phyloP scores from a whole-genome alignment of 2,888 invertebrate species.

The Parapristionchus giblindavisi region DNA sequence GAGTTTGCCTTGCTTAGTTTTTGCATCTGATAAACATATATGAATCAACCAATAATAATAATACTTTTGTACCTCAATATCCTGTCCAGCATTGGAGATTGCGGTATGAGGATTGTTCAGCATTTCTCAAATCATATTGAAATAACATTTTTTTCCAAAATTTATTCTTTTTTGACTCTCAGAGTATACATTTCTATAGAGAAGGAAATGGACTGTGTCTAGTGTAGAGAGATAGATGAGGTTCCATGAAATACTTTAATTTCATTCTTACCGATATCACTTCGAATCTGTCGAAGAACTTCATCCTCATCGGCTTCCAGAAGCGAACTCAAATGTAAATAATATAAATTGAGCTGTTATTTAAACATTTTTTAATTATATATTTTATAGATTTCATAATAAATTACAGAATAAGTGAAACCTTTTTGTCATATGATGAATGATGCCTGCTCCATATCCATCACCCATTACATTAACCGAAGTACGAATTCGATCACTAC shows the following conservation, averaged over 20 bases:
- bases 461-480: slow-evolving; percentile 68
- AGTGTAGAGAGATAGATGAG: not conserved
- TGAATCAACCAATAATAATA: not conserved
- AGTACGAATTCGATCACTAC: slow-evolving; percentile 67
- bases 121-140: slow-evolving; percentile 37
- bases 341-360: slow-evolving; percentile 27
- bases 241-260: not conserved
- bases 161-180: too few species aligned
- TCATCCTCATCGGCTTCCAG: slow-evolving; percentile 67
- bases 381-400: not conserved
- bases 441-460: slow-evolving; percentile 69
- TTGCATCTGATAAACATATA: not conserved
- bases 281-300: slow-evolving; percentile 63
- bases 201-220: too few species aligned
- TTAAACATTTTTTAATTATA: not conserved
- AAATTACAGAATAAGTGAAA: not conserved
- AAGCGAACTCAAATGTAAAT: slow-evolving; percentile 44
- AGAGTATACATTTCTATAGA: too few species aligned
- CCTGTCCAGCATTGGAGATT: not conserved
- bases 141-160: too few species aligned
- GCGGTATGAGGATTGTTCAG: slow-evolving; percentile 23
- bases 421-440: slow-evolving; percentile 63
- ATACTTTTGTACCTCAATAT: not conserved
- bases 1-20: slow-evolving; percentile 28
- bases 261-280: slow-evolving; percentile 57